phyloP scores from a whole-genome alignment of 2,797 vertebrate genomes.

The Darevskia nairensis region DNA sequence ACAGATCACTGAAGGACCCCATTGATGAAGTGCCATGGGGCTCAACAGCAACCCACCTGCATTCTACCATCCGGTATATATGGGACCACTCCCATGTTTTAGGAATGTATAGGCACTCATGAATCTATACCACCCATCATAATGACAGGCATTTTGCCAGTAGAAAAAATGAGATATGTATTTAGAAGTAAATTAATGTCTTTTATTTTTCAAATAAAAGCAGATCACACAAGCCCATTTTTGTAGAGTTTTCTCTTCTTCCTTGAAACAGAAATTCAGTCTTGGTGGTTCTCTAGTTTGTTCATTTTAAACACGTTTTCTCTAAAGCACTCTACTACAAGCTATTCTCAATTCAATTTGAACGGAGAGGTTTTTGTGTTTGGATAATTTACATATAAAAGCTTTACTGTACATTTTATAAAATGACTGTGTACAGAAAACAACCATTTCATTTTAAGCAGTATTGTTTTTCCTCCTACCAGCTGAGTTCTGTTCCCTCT shows the following conservation, averaged over 20 bases:
- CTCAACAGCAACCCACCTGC: too few relatives aligned
- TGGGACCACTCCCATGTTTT: neutral
- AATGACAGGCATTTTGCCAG: neutral
- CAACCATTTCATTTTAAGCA: conserved; percentile 77
- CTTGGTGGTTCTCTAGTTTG: conserved; percentile 62
- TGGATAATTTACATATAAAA: conserved; percentile 83
- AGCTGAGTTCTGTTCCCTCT: conserved; percentile 58
- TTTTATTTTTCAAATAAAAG: conserved; percentile 45
- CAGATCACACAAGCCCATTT: conserved; percentile 53
- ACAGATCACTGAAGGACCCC: too few relatives aligned
- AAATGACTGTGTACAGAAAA: conserved; percentile 78
- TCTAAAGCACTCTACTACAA: conserved; percentile 71
- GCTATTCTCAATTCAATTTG: conserved; percentile 80
- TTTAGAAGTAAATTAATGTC: conserved; percentile 24
- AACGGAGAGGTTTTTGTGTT: conserved; percentile 77
- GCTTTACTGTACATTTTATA: conserved; percentile 77
- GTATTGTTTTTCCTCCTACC: conserved; percentile 65
- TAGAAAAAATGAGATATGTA: conserved; percentile 47
- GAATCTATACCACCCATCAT: neutral
- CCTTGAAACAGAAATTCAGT: conserved; percentile 40
- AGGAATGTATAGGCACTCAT: neutral
- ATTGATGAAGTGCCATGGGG: too few relatives aligned
- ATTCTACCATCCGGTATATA: neutral
- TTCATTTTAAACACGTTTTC: conserved; percentile 77
- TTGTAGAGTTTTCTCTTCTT: conserved; percentile 47